phyloP scores from a whole-genome alignment of 2,888 invertebrate species.

The Margaritifera margaritifera region DNA sequence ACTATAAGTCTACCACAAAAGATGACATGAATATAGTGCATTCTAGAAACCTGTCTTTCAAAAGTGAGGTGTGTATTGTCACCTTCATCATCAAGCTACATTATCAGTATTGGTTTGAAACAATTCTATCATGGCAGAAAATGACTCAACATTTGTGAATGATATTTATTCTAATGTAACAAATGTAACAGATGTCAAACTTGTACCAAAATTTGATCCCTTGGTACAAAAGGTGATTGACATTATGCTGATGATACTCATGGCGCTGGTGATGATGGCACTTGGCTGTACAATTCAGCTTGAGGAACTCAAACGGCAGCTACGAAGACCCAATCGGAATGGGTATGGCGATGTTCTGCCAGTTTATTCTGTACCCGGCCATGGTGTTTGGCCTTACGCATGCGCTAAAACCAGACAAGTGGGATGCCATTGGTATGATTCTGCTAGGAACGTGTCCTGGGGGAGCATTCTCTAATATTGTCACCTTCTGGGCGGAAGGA shows the following conservation, averaged over 20 bases:
- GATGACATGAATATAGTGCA: no score
- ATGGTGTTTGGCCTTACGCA: conserved; percentile 19
- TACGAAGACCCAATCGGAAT: conserved; percentile 11
- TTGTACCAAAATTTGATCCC: no score
- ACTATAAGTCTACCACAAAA: no score
- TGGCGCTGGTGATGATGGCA: conserved; percentile 14
- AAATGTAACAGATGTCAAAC: no score
- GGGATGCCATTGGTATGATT: conserved; percentile 20
- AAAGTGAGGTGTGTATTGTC: no score
- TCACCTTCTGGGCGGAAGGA: conserved; percentile 17
- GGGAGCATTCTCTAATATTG: conserved; percentile 17
- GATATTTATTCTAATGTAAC: no score
- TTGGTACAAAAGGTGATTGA: conserved; percentile 1
- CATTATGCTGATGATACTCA: conserved; percentile 5
- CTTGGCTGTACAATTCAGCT: conserved; percentile 21
- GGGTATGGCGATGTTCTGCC: conserved; percentile 12
- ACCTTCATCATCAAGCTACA: no score
- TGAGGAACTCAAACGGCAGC: conserved; percentile 7
- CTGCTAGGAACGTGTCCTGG: conserved; percentile 19
- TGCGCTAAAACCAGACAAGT: conserved; percentile 12
- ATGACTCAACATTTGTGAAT: no score
- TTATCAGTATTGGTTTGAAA: no score
- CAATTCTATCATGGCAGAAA: no score
- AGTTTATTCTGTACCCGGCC: conserved; percentile 18
- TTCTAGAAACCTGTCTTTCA: no score